Evolutionary conservation across 1,140 invertebrate genomes (phyloP).

Genomic region (Lasaia peninsularis): DNA sequence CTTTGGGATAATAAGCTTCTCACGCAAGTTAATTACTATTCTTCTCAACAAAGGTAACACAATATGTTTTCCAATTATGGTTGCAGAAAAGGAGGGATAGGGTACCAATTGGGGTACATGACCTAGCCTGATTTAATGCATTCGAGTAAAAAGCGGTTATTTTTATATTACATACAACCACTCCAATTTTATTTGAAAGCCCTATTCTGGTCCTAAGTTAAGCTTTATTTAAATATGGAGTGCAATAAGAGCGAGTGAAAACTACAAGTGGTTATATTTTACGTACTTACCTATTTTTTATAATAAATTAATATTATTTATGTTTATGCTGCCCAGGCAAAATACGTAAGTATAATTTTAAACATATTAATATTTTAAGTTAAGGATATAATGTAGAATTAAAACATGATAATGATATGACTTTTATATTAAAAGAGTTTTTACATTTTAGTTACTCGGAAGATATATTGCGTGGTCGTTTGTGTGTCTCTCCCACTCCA

Average conservation of each 20-base stretch:
- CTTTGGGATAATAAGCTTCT: too few relatives aligned
- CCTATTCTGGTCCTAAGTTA: too few relatives aligned
- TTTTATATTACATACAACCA: too few relatives aligned
- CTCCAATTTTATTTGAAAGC: too few relatives aligned
- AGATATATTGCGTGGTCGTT: constrained; percentile 52
- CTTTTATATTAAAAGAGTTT: neutral
- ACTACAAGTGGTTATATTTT: neutral
- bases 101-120: too few relatives aligned
- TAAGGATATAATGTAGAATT: neutral
- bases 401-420: neutral
- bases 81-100: too few relatives aligned
- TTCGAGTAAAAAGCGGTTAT: too few relatives aligned
- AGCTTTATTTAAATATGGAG: too few relatives aligned
- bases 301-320: constrained; percentile 18
- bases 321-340: constrained; percentile 39
- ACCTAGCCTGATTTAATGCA: too few relatives aligned
- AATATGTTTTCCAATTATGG: too few relatives aligned
- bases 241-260: neutral
- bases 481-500: constrained; percentile 42
- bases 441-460: constrained; percentile 51
- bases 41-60: too few relatives aligned
- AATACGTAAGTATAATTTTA: constrained; percentile 36
- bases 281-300: neutral
- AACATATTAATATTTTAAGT: constrained; percentile 13
- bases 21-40: too few relatives aligned